phyloP scores from a whole-genome alignment of 2,888 invertebrate genomes.

The Hemistola chrysoprasaria region DNA sequence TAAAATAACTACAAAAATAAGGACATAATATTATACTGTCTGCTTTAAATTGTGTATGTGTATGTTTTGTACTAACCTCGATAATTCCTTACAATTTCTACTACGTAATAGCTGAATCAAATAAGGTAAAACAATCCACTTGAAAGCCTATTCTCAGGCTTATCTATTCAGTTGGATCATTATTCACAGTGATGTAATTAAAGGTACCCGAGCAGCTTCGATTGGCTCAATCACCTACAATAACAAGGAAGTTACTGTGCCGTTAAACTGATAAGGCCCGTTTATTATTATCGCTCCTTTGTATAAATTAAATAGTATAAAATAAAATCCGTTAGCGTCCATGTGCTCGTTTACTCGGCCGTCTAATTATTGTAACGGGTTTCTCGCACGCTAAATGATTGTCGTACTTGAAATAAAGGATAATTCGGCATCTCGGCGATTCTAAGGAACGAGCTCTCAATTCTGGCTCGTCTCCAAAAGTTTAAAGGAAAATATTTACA shows the following conservation, averaged over 20 bases:
- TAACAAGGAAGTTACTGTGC: conserved; percentile 27
- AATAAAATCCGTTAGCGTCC: conserved; percentile 1
- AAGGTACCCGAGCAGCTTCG: conserved; percentile 14
- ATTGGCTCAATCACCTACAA: conserved; percentile 20
- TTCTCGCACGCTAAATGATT: conserved; percentile 4
- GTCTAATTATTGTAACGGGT: conserved; percentile 9
- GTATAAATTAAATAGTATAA: neutral
- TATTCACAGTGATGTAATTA: conserved; percentile 18
- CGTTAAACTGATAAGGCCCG: conserved; percentile 14
- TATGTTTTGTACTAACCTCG: too few relatives aligned
- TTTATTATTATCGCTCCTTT: neutral
- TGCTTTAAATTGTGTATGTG: too few relatives aligned
- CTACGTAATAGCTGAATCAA: neutral
- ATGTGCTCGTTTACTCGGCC: conserved; percentile 3
- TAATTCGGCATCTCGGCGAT: conserved; percentile 14
- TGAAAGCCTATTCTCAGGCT: conserved; percentile 10
- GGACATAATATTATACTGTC: too few relatives aligned
- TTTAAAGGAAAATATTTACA: conserved; percentile 56
- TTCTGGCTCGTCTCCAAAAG: conserved; percentile 50
- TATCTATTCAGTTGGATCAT: conserved; percentile 15
- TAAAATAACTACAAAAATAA: too few relatives aligned
- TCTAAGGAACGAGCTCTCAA: conserved; percentile 16
- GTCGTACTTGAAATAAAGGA: conserved; percentile 17
- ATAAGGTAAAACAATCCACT: conserved; percentile 4
- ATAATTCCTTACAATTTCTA: too few relatives aligned